Conservation (phyloP, 2,797 vertebrate species). For the Neosilurus mollespiculum region DNA sequence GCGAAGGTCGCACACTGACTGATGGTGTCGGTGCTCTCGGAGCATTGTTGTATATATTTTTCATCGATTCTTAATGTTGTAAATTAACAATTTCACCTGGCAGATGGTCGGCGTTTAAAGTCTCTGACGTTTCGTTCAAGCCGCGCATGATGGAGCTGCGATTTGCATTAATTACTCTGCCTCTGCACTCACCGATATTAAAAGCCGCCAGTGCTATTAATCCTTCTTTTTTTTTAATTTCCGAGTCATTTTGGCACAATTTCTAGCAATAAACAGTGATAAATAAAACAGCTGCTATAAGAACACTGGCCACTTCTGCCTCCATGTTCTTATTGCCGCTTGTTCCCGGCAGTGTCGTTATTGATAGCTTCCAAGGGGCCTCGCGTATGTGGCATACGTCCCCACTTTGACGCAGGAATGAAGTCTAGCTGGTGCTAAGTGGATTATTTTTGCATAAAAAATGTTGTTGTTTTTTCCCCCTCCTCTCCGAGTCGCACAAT, state of each 20-base stretch:
- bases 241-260: slow-evolving; percentile 99
- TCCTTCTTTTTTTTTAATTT: slow-evolving; percentile 81
- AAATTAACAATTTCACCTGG: slow-evolving; percentile 98
- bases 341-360: slow-evolving; percentile 82
- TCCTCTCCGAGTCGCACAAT: slow-evolving; percentile 81
- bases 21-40: slow-evolving; percentile 90
- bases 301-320: slow-evolving; percentile 77
- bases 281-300: slow-evolving; percentile 87
- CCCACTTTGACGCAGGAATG: slow-evolving; percentile 67
- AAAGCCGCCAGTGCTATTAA: slow-evolving; percentile 96
- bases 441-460: slow-evolving; percentile 99
- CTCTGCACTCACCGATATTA: slow-evolving; percentile 99
- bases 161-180: slow-evolving; percentile 96
- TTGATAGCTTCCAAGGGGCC: slow-evolving; percentile 88
- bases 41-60: slow-evolving; percentile 83
- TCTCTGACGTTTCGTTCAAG: slow-evolving; percentile 77
- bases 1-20: slow-evolving; percentile 74
- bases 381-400: slow-evolving; percentile 72
- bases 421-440: slow-evolving; percentile 77
- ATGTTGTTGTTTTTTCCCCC: slow-evolving; percentile 78
- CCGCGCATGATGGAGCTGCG: slow-evolving; percentile 83
- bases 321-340: slow-evolving; percentile 84
- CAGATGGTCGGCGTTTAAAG: slow-evolving; percentile 86
- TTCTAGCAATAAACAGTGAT: slow-evolving; percentile 98
- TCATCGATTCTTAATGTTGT: slow-evolving; percentile 99